Evolutionary conservation across 2,888 invertebrate genomes (phyloP).

Genomic region (Sinodicranocentrus sp.): DNA sequence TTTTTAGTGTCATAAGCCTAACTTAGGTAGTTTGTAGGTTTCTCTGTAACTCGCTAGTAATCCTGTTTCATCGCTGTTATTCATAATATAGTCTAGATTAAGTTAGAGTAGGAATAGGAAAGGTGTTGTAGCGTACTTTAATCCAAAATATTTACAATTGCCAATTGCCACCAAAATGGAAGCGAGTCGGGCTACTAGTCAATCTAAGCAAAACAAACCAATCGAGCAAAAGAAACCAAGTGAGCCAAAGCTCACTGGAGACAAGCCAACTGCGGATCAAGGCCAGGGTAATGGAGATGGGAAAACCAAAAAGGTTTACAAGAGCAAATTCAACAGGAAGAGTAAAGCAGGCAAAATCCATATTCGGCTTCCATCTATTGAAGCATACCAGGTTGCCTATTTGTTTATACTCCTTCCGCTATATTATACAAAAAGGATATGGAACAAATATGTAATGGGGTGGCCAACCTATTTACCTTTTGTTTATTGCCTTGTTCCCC

Average conservation of each 20-base stretch:
- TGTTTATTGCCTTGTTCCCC: not conserved
- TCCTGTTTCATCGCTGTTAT: no score
- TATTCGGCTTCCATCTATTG: conserved; percentile 43
- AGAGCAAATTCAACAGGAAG: conserved; percentile 12
- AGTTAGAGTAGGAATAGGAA: no score
- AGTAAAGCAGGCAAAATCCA: conserved; percentile 50
- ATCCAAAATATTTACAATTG: no score
- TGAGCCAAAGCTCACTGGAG: no score
- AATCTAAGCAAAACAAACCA: not conserved
- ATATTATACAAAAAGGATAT: conserved; percentile 3
- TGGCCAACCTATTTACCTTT: no score
- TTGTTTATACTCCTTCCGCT: no score
- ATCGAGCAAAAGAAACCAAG: no score
- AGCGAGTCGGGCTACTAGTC: not conserved
- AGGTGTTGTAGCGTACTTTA: no score
- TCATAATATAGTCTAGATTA: no score
- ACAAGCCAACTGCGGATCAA: conserved; percentile 12
- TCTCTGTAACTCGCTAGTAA: no score
- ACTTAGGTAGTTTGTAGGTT: no score
- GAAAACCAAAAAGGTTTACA: not conserved
- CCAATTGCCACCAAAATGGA: conserved; percentile 10
- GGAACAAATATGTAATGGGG: not conserved
- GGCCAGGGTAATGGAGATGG: conserved; percentile 19
- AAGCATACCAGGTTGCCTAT: conserved; percentile 49
- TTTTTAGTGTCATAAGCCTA: no score